Base-by-base conservation (phyloP, 2,888 invertebrate species). In the Macropis europaea region DNA sequence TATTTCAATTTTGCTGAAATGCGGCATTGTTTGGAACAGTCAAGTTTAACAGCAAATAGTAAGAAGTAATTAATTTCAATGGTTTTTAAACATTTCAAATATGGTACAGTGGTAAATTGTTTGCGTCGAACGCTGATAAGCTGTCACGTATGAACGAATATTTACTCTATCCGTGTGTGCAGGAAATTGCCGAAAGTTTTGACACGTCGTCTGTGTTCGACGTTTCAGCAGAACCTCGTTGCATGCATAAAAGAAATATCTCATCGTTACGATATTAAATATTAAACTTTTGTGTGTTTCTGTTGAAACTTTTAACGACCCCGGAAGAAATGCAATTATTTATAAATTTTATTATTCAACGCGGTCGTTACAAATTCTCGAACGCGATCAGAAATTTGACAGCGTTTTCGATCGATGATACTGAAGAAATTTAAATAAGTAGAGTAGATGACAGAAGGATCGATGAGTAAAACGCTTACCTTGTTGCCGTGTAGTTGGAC, bases 401-500 rank as follows among this genome's bases (percentile, higher is more conserved):
- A 26, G 47, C 48, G 38, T 48, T 66, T 62, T 9, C 43, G 30
- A 53, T 34, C 30, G 22, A 60, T 15, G 48, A 60, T 24, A 43
- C 40, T 17, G 26, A 54, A 63, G 64, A 68, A 68, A 78, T 56
- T 40, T 24, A 24, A 26, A 28, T 38, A 32, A 24, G 15, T 42
- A 32, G 17, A 42, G 26, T 38, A 24, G 15, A 19, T 9, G 19
- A 30, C 17, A 19, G 17, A 42, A 22, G 22, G n/a, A 34, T 19
- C 5, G 17, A 32, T 6, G 17, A 47, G 40, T 11, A 43, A 54
- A 64, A 30, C 32, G 74, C 86, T 87, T 79, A 89, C 89, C 89
- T 88, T 85, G 88, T 80, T 85, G 86, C 81, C 85, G 88, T 73
- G 81, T 76, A 80, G 84, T 84, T 82, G 85, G 76, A 77, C 84